Evolutionary conservation across 2,797 vertebrate species (phyloP), one percentile per base, ranked within the genome.

Genomic region (Melanotaenia nigrans): DNA sequence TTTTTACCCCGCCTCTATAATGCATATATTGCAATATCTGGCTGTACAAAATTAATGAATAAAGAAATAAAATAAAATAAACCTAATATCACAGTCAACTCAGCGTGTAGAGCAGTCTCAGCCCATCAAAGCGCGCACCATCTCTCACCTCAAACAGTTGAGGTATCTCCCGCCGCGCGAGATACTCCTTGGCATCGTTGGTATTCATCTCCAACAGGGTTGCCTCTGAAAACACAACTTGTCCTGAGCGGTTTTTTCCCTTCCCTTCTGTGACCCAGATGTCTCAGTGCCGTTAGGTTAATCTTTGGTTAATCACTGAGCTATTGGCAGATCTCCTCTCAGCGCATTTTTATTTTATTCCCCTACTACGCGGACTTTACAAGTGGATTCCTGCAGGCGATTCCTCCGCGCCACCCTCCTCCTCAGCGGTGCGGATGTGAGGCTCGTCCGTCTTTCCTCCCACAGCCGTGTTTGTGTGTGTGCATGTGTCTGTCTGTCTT

Each of bases 91-190:
- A 20, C 36, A n/a, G 6, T 53, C 3, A 36, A 7, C 58, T 67
- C 20, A 55, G 61, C 59, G 24, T 30, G 24, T 14, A 11, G 45
- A 56, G 60, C 58, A 66, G 28, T 8, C 10, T 36, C 60, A 30
- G 14, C n/a, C 49, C 24, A 24, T 18, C 40, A 28, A 36, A 61
- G 58, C 56, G 63, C 71, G 35, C 58, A n/a, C 1, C 54, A 56
- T 24, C 40, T 78, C 96, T 94, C 94, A 98, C 97, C 96, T 99
- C 97, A 89, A 99, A 99, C 53, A 99, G 96, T 93, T 97, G 97
- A 70, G 97, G 97, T 84, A 99, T 98, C 93, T 99, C 97, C 89
- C 95, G 95, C 79, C 95, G 95, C 70, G 96, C 93, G 86, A 99
- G 96, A 76, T 99, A 99, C 85, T 99, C 97, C 95, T 97, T 98